Conservation (phyloP, 2,797 vertebrate genomes). For the Ficedula albicollis region DNA sequence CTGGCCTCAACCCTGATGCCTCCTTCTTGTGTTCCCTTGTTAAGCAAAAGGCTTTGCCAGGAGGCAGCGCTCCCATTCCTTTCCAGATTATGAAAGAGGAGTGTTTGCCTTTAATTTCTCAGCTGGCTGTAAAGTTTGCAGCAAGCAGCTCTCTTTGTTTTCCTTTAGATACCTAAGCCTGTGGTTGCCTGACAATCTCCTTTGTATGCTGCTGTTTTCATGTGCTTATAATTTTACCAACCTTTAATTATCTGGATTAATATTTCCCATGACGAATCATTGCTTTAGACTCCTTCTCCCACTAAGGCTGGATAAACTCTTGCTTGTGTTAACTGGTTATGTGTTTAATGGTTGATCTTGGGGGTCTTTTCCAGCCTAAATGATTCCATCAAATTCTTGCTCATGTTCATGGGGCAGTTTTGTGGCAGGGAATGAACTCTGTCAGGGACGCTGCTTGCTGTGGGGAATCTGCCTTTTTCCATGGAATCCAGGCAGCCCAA, state of each 20-base stretch:
- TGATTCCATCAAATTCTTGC: background rate
- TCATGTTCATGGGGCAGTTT: background rate
- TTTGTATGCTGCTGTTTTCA: background rate
- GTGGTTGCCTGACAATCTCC: background rate
- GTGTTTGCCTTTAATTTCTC: background rate
- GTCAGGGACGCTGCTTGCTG: background rate
- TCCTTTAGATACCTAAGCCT: background rate
- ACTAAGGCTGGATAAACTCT: background rate
- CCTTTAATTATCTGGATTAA: background rate
- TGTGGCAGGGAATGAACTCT: background rate
- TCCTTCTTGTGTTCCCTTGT: background rate
- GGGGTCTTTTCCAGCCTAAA: background rate
- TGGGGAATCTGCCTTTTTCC: background rate
- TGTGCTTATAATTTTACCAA: background rate
- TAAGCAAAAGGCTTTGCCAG: slow-evolving; percentile 29
- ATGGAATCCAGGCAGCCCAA: background rate
- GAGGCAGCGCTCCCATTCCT: slow-evolving; percentile 5
- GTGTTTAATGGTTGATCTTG: background rate
- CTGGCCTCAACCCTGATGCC: slow-evolving; percentile 20
- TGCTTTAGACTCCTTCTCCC: background rate
- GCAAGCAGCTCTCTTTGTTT: background rate
- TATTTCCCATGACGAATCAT: background rate
- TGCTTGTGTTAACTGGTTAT: background rate
- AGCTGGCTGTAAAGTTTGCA: background rate
- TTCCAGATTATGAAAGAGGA: background rate